phyloP scores from a whole-genome alignment of 2,113 vertebrate species.

The Siphamia tubifer region DNA sequence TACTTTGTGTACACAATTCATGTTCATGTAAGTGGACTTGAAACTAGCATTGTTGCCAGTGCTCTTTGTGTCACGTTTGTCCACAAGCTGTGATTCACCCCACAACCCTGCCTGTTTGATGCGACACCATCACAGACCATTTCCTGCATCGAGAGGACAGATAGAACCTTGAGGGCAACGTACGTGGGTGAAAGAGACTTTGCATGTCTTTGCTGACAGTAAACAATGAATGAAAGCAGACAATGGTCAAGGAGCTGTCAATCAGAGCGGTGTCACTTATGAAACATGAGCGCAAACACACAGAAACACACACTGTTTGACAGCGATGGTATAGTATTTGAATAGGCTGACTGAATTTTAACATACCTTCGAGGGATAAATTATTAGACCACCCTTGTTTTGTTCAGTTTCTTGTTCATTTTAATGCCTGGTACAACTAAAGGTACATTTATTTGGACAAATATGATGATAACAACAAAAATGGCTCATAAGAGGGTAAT shows the following conservation, averaged over 20 bases:
- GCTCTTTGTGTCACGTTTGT: neutral
- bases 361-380: no score
- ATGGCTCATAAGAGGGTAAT: no score
- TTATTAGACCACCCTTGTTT: no score
- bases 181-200: neutral
- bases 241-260: slow-evolving; percentile 24
- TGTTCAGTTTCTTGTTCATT: no score
- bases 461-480: no score
- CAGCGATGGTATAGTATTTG: no score
- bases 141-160: slow-evolving; percentile 1
- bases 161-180: neutral
- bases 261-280: neutral
- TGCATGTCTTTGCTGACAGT: neutral
- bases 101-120: slow-evolving; percentile 7
- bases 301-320: no score
- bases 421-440: no score
- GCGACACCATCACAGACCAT: slow-evolving; percentile 7
- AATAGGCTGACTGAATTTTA: neutral
- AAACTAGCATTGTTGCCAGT: neutral
- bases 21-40: neutral
- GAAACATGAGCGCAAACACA: neutral
- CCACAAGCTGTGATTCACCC: slow-evolving; percentile 18
- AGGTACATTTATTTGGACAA: no score
- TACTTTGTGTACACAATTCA: neutral
- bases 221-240: neutral